Evolutionary conservation across 2,888 invertebrate genomes (phyloP), one percentile per base, ranked within the genome.

Genomic region (Agonopterix alstromeriana): DNA sequence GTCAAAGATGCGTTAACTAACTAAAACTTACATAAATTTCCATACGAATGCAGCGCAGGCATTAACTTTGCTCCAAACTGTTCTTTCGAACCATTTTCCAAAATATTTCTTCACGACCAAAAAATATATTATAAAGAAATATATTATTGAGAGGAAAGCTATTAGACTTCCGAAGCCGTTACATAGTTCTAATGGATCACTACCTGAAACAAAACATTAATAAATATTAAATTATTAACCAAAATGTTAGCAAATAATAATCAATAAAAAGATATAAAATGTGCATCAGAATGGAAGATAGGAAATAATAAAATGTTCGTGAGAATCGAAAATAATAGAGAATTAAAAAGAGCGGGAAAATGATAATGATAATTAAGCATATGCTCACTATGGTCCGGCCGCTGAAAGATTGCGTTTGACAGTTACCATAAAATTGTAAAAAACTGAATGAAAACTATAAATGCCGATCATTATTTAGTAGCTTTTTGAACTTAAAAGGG

Each of bases 81-180:
- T 57, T 8, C 57, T 69, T 9, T 72, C 55, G 46, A 92, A 82
- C 61, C 74, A 69, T 11, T 78, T 71, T 0, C 90, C 89, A 7
- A 91, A 63, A 51, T 70, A 90, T 8, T 86, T 90, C 75, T 94
- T 94, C 36, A 94, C 73, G 3, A 94, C 70, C 44, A 81, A 64
- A 59, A 90, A 93, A 70, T 95, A 95, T 27, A 93, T 67, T 0
- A 95, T 48, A 46, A 91, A 90, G 57, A 91, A 83, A 56, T 94
- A 93, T 2, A 90, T 70, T 27, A 94, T 83, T 10, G 78, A 73
- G 1, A 92, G 75, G 0, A 95, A 64, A 0, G 95, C 84, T 35
- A 94, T 77, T 0, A 95, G 80, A 71, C 95, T 91, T 41, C 95
- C 95, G 57, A 93, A 93, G 0, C 95, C 95, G 46, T 90, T 70